Base-by-base conservation (phyloP, 2,797 vertebrate species). In the Prionace glauca region DNA sequence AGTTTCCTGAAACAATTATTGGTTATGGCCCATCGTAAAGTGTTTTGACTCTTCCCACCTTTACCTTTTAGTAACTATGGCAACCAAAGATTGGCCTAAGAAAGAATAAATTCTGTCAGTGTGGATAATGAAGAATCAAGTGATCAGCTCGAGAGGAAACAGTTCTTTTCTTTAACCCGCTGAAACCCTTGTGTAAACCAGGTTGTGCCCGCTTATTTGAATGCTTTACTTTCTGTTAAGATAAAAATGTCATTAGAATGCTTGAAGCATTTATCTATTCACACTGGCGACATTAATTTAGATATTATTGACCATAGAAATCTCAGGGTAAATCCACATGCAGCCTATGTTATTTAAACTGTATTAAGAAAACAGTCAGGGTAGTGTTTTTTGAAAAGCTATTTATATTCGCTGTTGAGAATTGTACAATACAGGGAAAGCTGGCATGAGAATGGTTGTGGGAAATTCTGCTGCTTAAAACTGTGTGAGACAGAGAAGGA, bases 21-120 rank as follows among this genome's bases (percentile, higher is more conserved):
- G 92, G 92, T 94, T 94, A 94, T 94, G 92, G 41, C 92, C 92
- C 41, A 94, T 94, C 11, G 41, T 45, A 71, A 94, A 94, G 92
- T 94, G 92, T 94, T 74, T 94, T 94, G 92, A 94, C 92, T 94
- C 71, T 94, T 94, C 29, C 67, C 92, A 94, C 92, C 69, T 94
- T 71, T 94, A 94, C 36, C 92, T 72, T 94, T 94, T 94, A 94
- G 92, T 94, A 94, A 94, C 92, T 94, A 94, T 94, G 92, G 92
- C 69, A 94, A 94, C 92, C 8, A 94, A 94, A 94, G 92, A 74
- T 50, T 94, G 92, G 92, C 92, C 36, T 74, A 94, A 71, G 92
- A 94, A 94, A 94, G 41, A 71, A 94, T 94, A 94, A 94, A 94
- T 94, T 94, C 69, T 94, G 69, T 94, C 92, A 94, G 69, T 45